Percentiles rank a stretch among this genome's conserved stretches.
These are phyloP conservation scores for Orchesella cincta DNA, from an alignment of 1,140 invertebrate genomes.

Conservation along the genomic window DNA sequence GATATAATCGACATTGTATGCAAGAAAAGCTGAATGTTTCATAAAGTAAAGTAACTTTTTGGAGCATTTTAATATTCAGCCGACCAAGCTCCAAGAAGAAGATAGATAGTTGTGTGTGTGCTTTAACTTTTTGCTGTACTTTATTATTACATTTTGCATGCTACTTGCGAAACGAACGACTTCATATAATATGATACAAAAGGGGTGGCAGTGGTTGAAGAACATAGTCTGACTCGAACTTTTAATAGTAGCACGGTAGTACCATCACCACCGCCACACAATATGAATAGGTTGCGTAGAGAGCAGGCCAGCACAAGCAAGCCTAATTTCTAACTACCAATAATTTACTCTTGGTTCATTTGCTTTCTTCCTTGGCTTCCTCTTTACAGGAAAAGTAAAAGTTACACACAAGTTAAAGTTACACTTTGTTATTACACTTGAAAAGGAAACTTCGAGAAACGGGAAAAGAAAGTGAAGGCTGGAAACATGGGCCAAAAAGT, in stretches of 20 bases:
- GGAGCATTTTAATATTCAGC: background rate
- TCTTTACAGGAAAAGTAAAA: background rate
- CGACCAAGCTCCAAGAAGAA: slow-evolving; percentile 10
- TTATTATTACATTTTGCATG: slow-evolving; percentile 16
- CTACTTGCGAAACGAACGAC: too few relatives aligned
- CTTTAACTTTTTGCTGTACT: slow-evolving; percentile 3
- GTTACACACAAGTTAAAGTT: background rate
- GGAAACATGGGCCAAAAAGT: background rate
- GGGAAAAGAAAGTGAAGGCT: background rate
- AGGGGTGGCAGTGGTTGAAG: background rate
- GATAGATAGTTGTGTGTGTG: slow-evolving; percentile 1
- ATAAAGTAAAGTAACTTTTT: background rate
- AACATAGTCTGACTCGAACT: too few relatives aligned
- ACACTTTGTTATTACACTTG: background rate
- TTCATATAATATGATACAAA: background rate
- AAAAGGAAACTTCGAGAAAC: background rate
- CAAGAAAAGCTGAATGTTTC: background rate
- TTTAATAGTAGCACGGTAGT: too few relatives aligned
- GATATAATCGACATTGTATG: slow-evolving; percentile 8
- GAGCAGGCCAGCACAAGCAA: too few relatives aligned
- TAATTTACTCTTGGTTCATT: slow-evolving; percentile 24
- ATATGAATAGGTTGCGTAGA: too few relatives aligned
- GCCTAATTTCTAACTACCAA: slow-evolving; percentile 5
- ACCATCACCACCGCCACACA: too few relatives aligned
- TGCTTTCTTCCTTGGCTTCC: slow-evolving; percentile 22